Percentiles rank a stretch among this genome's conserved stretches.
These are phyloP conservation scores for Sebastes flavidus DNA, from an alignment of 2,797 vertebrate genomes.

Conservation along the genomic window DNA sequence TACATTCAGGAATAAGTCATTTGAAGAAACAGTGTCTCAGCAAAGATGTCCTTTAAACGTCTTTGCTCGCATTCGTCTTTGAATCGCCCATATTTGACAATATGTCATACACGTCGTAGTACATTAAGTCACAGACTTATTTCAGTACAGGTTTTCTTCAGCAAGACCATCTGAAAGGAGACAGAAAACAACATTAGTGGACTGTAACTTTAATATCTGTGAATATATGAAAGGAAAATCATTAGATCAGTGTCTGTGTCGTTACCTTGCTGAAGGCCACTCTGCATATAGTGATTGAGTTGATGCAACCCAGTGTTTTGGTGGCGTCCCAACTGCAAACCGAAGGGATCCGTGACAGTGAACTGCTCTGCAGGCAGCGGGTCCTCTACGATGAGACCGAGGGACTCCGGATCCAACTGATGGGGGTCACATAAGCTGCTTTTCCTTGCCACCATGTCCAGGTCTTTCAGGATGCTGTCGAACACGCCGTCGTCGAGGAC, in stretches of 20 bases:
- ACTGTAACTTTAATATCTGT: not conserved
- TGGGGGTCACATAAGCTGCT: not conserved
- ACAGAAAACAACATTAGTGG: constrained; percentile 22
- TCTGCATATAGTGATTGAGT: constrained; percentile 72
- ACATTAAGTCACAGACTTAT: constrained; percentile 80
- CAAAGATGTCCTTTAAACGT: constrained; percentile 35
- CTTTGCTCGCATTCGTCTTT: constrained; percentile 47
- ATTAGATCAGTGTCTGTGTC: too few relatives aligned
- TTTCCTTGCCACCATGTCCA: constrained; percentile 48
- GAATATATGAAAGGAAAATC: not conserved
- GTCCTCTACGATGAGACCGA: constrained; percentile 22
- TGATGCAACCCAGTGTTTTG: constrained; percentile 80
- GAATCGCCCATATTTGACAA: constrained; percentile 71
- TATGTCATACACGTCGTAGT: constrained; percentile 78
- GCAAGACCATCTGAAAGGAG: constrained; percentile 72
- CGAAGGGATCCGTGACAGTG: constrained; percentile 47
- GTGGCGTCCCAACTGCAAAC: constrained; percentile 49
- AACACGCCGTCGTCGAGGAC: constrained; percentile 70
- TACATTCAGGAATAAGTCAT: constrained; percentile 25
- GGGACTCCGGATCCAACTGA: not conserved
- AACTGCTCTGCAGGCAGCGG: constrained; percentile 41
- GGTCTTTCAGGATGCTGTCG: constrained; percentile 75
- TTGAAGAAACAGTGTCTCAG: constrained; percentile 22
- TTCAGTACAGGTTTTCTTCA: constrained; percentile 81
- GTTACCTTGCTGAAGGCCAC: constrained; percentile 75